These are phyloP conservation scores for Campylorhamphus procurvoides DNA, from an alignment of 2,113 vertebrate species.

Conservation along the genomic window DNA sequence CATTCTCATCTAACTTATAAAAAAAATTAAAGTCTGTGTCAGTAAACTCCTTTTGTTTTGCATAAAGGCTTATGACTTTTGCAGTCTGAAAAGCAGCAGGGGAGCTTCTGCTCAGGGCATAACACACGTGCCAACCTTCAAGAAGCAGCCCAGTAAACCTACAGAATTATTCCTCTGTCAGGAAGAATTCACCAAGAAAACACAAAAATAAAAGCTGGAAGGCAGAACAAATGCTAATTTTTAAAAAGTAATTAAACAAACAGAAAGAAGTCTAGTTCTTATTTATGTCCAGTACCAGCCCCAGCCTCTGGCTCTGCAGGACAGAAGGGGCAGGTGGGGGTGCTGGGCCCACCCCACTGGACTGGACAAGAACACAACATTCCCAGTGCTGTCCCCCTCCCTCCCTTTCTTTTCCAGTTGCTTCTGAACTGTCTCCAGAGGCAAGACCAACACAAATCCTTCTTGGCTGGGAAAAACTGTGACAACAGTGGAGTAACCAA, in stretches of 20 bases:
- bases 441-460: neutral
- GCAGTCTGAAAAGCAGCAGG: neutral
- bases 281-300: neutral
- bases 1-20: neutral
- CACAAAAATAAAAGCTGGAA: neutral
- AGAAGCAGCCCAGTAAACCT: neutral
- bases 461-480: neutral
- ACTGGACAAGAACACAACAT: neutral
- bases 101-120: neutral
- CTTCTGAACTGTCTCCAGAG: neutral
- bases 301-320: neutral
- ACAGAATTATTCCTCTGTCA: neutral
- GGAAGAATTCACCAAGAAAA: neutral
- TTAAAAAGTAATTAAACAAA: neutral
- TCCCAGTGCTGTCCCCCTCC: neutral
- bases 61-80: neutral
- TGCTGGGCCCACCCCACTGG: neutral
- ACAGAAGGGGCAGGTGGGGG: neutral
- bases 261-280: neutral
- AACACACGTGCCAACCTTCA: neutral
- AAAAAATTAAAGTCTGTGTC: neutral
- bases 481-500: neutral
- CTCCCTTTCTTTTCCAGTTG: neutral
- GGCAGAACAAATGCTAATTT: neutral
- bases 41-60: neutral